Percentiles rank a stretch among this genome's conserved stretches.
phyloP scores from a whole-genome alignment of 2,797 vertebrate species.

The Podargus strigoides region DNA sequence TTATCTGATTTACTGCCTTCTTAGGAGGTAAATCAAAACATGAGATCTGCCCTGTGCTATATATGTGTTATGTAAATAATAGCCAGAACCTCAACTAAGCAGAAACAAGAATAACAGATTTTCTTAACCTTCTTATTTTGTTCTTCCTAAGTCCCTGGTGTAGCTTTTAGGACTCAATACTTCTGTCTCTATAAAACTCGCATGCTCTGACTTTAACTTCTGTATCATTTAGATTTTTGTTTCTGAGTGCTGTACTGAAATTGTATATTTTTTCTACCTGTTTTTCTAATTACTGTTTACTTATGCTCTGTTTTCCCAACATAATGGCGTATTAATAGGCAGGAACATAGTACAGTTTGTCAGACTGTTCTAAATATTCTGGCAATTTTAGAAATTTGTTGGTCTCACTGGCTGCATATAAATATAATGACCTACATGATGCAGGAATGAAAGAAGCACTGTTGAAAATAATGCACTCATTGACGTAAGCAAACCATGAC shows the following conservation, averaged over 20 bases:
- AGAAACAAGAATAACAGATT: background rate
- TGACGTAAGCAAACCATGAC: constrained; percentile 34
- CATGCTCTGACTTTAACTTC: background rate
- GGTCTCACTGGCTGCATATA: constrained; percentile 4
- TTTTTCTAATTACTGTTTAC: constrained; percentile 29
- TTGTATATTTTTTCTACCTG: background rate
- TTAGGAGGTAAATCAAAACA: background rate
- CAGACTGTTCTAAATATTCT: constrained; percentile 23
- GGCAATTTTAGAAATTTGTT: constrained; percentile 19
- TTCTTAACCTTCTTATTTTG: background rate
- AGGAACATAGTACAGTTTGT: background rate
- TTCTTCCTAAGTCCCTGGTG: background rate
- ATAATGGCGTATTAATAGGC: background rate
- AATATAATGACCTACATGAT: constrained; percentile 32
- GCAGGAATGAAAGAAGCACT: constrained; percentile 18
- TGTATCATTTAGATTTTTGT: background rate
- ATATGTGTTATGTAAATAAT: background rate
- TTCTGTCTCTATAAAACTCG: background rate
- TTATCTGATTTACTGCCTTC: constrained; percentile 22
- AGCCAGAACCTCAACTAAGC: background rate
- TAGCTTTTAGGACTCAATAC: background rate
- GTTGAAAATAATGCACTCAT: background rate
- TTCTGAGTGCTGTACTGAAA: background rate
- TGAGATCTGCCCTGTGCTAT: background rate
- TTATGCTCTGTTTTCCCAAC: constrained; percentile 18